These are phyloP conservation scores for Psittacula echo DNA, from an alignment of 2,797 vertebrate genomes.

Conservation along the genomic window DNA sequence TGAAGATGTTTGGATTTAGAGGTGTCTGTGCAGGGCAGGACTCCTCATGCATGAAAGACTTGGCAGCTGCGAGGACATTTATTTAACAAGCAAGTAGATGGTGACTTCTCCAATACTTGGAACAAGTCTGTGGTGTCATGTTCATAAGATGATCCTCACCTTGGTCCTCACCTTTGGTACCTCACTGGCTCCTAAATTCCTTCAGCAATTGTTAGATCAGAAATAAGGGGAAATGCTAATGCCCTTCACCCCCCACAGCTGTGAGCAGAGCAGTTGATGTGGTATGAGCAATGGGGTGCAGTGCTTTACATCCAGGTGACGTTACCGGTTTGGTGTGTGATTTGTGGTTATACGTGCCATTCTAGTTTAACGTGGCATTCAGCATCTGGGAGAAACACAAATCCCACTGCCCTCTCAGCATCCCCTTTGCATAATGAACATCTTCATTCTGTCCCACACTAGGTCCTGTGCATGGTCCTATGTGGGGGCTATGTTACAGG, in stretches of 20 bases:
- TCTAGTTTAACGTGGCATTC: background rate
- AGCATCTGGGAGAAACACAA: background rate
- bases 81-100: background rate
- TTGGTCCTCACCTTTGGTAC: background rate
- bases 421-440: background rate
- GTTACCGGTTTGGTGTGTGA: background rate
- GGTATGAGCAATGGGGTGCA: background rate
- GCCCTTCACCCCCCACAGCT: background rate
- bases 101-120: background rate
- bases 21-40: background rate
- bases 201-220: background rate
- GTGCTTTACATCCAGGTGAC: background rate
- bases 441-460: background rate
- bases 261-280: background rate
- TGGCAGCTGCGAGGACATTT: background rate
- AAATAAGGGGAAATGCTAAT: background rate
- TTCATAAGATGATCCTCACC: background rate
- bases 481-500: background rate
- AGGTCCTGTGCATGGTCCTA: background rate
- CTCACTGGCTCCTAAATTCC: background rate
- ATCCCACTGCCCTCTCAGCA: background rate
- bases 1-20: background rate
- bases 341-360: background rate
- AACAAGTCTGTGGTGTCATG: background rate
- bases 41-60: background rate